These are phyloP conservation scores for Hypotaenidia philippensis DNA, from an alignment of 2,797 vertebrate genomes.

Conservation along the genomic window DNA sequence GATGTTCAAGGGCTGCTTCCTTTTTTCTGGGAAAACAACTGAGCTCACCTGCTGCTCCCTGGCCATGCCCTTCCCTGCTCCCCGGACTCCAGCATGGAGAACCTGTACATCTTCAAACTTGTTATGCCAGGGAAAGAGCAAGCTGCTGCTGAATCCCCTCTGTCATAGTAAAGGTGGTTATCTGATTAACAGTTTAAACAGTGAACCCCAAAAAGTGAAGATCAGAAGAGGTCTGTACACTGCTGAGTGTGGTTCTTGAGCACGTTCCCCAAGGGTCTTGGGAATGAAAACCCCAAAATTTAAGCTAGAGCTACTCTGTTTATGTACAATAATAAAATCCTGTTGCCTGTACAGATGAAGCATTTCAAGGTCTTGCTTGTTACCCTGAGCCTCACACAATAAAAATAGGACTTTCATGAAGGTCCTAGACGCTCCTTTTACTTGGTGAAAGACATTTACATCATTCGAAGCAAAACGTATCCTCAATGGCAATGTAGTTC, in stretches of 20 bases:
- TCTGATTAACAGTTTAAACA: neutral
- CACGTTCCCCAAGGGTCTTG: neutral
- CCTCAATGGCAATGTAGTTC: neutral
- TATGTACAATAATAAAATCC: neutral
- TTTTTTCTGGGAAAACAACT: neutral
- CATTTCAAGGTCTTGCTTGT: constrained; percentile 6
- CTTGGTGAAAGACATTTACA: neutral
- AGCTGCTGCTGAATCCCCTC: neutral
- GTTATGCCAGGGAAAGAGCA: neutral
- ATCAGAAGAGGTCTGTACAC: neutral
- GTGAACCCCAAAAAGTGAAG: neutral
- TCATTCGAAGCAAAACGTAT: neutral
- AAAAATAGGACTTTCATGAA: neutral
- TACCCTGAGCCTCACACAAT: neutral
- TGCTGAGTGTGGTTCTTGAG: neutral
- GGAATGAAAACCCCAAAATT: neutral
- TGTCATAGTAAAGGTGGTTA: neutral
- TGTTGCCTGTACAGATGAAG: neutral
- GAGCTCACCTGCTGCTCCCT: neutral
- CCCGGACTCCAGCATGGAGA: accelerated
- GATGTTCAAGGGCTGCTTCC: accelerated
- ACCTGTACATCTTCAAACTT: neutral
- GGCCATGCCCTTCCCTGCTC: neutral
- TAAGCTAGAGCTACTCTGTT: neutral
- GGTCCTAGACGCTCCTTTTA: neutral